Conservation (phyloP, 2,113 vertebrate genomes). For the Phylloscopus whistleri region DNA sequence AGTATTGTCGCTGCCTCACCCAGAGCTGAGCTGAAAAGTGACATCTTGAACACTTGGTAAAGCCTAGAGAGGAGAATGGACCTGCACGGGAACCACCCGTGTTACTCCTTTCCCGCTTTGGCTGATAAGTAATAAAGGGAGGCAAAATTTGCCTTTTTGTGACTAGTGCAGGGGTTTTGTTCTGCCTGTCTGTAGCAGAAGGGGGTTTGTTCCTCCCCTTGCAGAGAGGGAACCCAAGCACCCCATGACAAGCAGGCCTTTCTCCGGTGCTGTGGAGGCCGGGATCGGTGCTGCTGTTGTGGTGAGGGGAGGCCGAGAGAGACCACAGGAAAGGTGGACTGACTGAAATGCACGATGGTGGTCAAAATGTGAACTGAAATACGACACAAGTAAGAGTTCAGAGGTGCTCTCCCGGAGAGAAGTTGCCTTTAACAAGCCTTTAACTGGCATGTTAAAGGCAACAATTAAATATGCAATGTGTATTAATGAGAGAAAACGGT, state of each 20-base stretch:
- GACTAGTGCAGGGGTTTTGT: accelerated
- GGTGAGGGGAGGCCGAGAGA: accelerated
- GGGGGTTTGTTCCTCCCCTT: neutral
- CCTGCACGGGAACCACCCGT: neutral
- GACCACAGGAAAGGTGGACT: accelerated
- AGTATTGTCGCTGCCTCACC: neutral
- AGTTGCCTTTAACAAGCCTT: no score
- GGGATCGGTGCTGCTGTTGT: accelerated
- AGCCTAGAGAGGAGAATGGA: neutral
- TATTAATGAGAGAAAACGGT: no score
- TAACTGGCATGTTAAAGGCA: neutral
- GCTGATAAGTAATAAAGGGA: neutral
- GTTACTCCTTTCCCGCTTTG: neutral
- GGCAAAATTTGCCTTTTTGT: neutral
- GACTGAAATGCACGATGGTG: neutral
- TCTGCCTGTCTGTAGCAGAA: accelerated
- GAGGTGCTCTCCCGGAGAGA: neutral
- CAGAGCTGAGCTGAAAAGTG: neutral
- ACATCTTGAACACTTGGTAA: neutral
- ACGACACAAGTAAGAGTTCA: neutral
- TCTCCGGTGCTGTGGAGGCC: neutral
- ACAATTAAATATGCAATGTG: accelerated
- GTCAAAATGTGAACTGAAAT: neutral
- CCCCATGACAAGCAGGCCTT: accelerated
- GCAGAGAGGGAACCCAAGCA: neutral